Percentiles rank a stretch among this genome's conserved stretches.
Evolutionary conservation across 92 coral and sea anemone species (phyloP).

Genomic region (Montipora capitata): DNA sequence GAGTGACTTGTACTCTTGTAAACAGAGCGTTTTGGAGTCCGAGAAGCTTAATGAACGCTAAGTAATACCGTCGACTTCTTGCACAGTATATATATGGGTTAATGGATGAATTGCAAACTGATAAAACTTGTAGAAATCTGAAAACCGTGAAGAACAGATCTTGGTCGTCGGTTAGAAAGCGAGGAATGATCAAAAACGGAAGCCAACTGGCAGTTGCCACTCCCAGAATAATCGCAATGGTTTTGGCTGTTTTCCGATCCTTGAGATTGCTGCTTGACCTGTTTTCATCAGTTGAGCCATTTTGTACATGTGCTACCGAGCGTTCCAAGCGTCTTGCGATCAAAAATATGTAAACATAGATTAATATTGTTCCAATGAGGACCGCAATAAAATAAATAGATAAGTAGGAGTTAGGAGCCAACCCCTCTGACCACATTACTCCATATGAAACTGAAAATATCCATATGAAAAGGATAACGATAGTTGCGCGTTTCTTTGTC

Average conservation of each 20-base stretch:
- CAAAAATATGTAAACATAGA: slow-evolving; percentile 58
- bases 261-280: not conserved
- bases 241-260: slow-evolving; percentile 57
- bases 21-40: not conserved
- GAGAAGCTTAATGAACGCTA: slow-evolving; percentile 41
- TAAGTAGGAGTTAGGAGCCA: slow-evolving; percentile 1
- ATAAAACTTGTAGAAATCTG: slow-evolving; percentile 29
- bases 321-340: slow-evolving; percentile 55
- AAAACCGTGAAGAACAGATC: slow-evolving; percentile 19
- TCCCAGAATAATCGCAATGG: slow-evolving; percentile 43
- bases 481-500: slow-evolving; percentile 48
- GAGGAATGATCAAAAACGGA: slow-evolving; percentile 36
- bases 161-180: not conserved
- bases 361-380: slow-evolving; percentile 48
- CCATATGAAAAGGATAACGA: slow-evolving; percentile 53
- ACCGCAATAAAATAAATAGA: slow-evolving; percentile 23
- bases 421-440: slow-evolving; percentile 14
- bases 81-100: slow-evolving; percentile 75
- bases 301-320: not conserved
- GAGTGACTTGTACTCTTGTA: not conserved
- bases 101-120: slow-evolving; percentile 72
- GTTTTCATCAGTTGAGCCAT: not conserved
- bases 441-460: slow-evolving; percentile 32
- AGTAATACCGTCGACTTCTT: slow-evolving; percentile 59
- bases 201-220: slow-evolving; percentile 45